Evolutionary conservation across 2,113 vertebrate genomes (phyloP).

Genomic region (Phalacrocorax brasilianus): DNA sequence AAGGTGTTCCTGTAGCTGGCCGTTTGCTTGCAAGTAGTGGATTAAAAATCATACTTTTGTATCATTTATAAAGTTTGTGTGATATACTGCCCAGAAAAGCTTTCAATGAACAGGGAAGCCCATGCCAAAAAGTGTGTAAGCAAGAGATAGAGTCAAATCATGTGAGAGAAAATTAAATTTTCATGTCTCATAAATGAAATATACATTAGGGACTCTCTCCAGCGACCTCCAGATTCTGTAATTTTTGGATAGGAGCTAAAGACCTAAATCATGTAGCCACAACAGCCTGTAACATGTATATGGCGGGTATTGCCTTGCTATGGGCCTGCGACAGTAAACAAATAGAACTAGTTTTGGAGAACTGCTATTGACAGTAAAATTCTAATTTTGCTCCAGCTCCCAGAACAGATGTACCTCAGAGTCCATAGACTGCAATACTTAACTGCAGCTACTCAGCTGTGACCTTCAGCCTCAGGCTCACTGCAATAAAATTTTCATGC

Average conservation of each 20-base stretch:
- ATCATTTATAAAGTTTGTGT: constrained; percentile 47
- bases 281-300: not conserved
- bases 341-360: constrained; percentile 80
- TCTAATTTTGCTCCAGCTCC: constrained; percentile 87
- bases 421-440: constrained; percentile 86
- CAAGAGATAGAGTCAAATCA: constrained; percentile 59
- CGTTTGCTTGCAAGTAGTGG: not conserved
- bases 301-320: constrained; percentile 22
- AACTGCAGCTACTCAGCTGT: constrained; percentile 89
- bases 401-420: constrained; percentile 87
- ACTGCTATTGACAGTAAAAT: constrained; percentile 86
- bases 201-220: constrained; percentile 74
- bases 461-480: constrained; percentile 92
- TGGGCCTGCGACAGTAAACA: constrained; percentile 69
- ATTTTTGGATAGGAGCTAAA: constrained; percentile 64
- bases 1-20: not conserved
- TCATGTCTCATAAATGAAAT: constrained; percentile 80
- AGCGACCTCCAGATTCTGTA: constrained; percentile 68
- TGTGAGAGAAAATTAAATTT: constrained; percentile 77
- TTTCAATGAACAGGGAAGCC: constrained; percentile 48
- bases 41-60: constrained; percentile 35
- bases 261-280: constrained; percentile 49
- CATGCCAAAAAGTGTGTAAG: constrained; percentile 22
- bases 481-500: constrained; percentile 97
- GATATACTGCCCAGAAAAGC: constrained; percentile 21